Evolutionary conservation across 2,113 vertebrate species (phyloP), one percentile per base, ranked within the genome.

Genomic region (Microtus pennsylvanicus): DNA sequence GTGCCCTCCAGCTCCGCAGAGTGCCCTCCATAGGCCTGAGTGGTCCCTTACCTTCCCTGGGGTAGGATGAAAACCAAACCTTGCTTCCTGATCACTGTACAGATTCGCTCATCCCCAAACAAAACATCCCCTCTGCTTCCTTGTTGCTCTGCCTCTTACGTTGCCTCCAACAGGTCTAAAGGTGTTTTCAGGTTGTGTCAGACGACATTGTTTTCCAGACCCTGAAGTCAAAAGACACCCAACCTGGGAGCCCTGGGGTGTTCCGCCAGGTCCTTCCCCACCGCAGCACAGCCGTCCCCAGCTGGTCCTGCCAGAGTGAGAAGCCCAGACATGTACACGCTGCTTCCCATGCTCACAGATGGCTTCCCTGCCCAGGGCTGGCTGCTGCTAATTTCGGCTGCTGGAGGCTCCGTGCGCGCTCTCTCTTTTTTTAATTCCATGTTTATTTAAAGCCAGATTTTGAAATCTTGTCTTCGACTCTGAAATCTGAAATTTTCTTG

Each of bases 301-400:
- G 42, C 24, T 86, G 72, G 63, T 83, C 80, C 81, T 69, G 47
- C 30, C 45, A 5, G 87, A 42, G 72, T 12, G 81, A 85, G 88
- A 33, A 61, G 81, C 91, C 91, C 72, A 97, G 95, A 94, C 58
- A 0, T 11, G 76, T 87, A 45, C 9, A 0, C 2, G 4, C 69
- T 1, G 93, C 11, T 0, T 52, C 81, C 2, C 74, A 0, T 5
- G 61, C 45, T 3, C 50, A 82, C 98, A 98, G 98, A 98, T 97
- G 98, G 98, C 94, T 93, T 87, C 96, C 92, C 82, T 69, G 95
- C 96, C 93, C 70, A 5, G 96, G 90, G 81, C 58, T 92, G 88
- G 91, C 95, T 87, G 97, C 95, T 96, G 30, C 97, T 98, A 97
- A 98, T 97, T 97, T 96, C 65, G 61, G 96, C 94, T 96, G 42